Conservation (phyloP, 2,797 vertebrate genomes). For the Sebastes kiyomatsui region DNA sequence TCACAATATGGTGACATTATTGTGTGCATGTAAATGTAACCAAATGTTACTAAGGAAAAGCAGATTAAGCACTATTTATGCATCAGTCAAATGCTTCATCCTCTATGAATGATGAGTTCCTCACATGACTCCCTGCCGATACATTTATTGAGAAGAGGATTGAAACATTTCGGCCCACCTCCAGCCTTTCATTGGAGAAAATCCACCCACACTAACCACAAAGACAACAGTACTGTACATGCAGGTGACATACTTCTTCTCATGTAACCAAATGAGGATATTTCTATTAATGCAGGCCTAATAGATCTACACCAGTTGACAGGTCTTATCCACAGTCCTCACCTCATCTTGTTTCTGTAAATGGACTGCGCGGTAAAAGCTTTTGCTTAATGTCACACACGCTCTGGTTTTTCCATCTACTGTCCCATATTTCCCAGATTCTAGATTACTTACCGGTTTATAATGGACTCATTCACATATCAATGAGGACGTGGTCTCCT, state of each 20-base stretch:
- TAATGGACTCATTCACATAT: slow-evolving; percentile 1
- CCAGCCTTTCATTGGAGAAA: background rate
- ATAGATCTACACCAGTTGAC: slow-evolving; percentile 12
- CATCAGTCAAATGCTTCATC: background rate
- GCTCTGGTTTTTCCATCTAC: background rate
- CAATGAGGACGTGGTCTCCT: background rate
- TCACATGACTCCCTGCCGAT: background rate
- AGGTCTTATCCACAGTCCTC: background rate
- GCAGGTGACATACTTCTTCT: slow-evolving; percentile 1
- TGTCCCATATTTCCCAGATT: background rate
- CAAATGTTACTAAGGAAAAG: background rate
- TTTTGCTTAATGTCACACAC: slow-evolving; percentile 15
- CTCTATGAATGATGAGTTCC: background rate
- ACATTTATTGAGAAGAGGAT: background rate
- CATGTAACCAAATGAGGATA: background rate
- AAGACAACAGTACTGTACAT: background rate
- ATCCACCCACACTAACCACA: background rate
- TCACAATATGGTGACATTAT: background rate
- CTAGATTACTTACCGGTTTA: background rate
- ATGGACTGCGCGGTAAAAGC: background rate
- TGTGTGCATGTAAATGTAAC: background rate
- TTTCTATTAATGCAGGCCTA: slow-evolving; percentile 1
- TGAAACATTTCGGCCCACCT: background rate
- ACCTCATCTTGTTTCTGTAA: background rate
- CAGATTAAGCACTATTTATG: background rate